Conservation (phyloP, 2,113 vertebrate species). For the Elaphurus davidianus region DNA sequence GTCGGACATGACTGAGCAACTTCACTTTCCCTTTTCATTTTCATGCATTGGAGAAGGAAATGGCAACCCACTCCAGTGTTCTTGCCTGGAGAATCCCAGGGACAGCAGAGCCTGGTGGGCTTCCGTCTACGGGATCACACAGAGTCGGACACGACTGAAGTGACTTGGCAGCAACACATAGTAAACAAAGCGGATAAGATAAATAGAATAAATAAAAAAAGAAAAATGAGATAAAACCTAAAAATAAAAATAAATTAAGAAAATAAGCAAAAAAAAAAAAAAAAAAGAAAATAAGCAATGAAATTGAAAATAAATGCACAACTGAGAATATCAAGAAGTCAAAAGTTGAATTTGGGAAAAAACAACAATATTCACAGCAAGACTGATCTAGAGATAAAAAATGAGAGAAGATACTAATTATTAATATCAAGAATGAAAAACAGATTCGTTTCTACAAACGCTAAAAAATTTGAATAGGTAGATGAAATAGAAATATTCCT, state of each 20-base stretch:
- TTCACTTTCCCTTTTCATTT: too few species aligned
- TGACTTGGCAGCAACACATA: neutral
- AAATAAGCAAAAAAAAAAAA: neutral
- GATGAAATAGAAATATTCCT: neutral
- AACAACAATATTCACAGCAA: neutral
- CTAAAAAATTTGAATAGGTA: neutral
- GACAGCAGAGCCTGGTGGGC: too few species aligned
- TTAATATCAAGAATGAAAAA: neutral
- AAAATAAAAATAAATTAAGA: neutral
- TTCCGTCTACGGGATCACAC: accelerated
- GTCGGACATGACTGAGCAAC: too few species aligned
- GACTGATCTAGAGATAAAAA: neutral
- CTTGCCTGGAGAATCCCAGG: too few species aligned
- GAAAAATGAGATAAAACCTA: neutral
- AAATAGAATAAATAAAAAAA: neutral
- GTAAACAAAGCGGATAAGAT: neutral
- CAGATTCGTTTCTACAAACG: neutral
- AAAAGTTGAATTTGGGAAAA: neutral
- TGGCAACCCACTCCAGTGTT: too few species aligned
- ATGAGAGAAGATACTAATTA: neutral
- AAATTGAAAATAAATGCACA: neutral
- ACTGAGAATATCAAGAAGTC: neutral
- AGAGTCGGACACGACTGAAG: too few species aligned
- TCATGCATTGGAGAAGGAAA: too few species aligned
- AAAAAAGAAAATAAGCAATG: neutral